Evolutionary conservation across 2,113 vertebrate species (phyloP).

Genomic region (Cathartes aura): DNA sequence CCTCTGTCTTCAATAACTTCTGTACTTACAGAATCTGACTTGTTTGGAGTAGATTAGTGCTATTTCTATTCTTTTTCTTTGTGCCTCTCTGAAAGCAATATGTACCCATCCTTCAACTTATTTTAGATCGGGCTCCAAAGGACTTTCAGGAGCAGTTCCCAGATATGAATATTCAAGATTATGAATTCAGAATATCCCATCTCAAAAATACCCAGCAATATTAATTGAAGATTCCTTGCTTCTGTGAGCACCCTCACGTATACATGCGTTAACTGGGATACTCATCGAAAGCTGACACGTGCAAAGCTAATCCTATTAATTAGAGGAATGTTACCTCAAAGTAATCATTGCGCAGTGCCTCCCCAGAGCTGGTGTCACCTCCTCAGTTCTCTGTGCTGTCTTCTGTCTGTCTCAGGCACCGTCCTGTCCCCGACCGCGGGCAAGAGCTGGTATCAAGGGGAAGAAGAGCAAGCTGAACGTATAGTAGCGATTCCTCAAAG

Average conservation of each 20-base stretch:
- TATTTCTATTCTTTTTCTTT: not conserved
- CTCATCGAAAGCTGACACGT: not conserved
- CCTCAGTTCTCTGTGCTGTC: not conserved
- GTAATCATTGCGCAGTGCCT: rapidly evolving
- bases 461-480: not conserved
- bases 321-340: not conserved
- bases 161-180: not conserved
- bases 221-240: not conserved
- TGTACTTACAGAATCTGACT: not conserved
- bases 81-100: not conserved
- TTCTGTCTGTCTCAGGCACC: not conserved
- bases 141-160: not conserved
- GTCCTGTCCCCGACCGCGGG: rapidly evolving
- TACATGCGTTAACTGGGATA: not conserved
- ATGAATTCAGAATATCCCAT: not conserved
- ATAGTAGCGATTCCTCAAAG: rapidly evolving
- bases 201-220: not conserved
- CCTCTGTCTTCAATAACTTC: not conserved
- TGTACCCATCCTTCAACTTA: not conserved
- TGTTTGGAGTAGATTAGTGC: not conserved
- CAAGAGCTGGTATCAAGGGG: not conserved
- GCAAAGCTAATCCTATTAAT: not conserved
- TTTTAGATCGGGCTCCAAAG: not conserved
- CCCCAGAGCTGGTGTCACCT: not conserved
- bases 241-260: not conserved